Conservation (phyloP, 2,113 vertebrate species). For the Chaetura pelagica region DNA sequence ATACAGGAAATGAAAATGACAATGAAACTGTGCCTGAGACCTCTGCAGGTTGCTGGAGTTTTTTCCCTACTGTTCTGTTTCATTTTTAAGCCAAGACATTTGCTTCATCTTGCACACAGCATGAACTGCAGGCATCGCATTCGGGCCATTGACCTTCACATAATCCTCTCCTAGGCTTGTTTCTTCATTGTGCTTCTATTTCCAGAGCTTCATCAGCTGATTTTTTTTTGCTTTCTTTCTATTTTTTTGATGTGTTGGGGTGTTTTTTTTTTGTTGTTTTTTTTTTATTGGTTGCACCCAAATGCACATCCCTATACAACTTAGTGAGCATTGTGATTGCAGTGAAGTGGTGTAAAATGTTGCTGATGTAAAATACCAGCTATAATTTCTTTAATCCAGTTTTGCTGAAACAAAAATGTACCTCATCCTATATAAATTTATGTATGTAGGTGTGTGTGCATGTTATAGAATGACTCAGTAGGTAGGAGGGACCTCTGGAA, state of each 20-base stretch:
- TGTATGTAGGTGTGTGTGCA: background rate
- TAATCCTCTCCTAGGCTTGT: conserved; percentile 63
- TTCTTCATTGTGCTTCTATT: conserved; percentile 52
- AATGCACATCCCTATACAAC: background rate
- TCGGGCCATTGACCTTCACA: conserved; percentile 37
- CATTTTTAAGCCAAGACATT: conserved; percentile 63
- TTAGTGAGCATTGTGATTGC: background rate
- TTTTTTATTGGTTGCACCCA: background rate
- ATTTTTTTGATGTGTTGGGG: background rate
- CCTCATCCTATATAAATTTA: background rate
- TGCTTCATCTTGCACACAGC: conserved; percentile 72
- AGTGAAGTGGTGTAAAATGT: conserved; percentile 7
- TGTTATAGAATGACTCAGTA: background rate
- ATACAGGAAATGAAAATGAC: conserved; percentile 95
- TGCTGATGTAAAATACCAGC: background rate
- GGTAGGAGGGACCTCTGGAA: background rate
- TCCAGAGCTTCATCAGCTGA: conserved; percentile 50
- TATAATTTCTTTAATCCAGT: background rate
- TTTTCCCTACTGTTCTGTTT: conserved; percentile 76
- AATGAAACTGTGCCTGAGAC: conserved; percentile 90
- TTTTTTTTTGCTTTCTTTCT: background rate
- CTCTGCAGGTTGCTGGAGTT: conserved; percentile 91
- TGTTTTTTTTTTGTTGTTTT: background rate
- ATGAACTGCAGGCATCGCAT: conserved; percentile 71
- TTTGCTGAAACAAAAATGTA: background rate